Evolutionary conservation across 2,888 invertebrate species (phyloP).

Genomic region (Blastobasis adustella): DNA sequence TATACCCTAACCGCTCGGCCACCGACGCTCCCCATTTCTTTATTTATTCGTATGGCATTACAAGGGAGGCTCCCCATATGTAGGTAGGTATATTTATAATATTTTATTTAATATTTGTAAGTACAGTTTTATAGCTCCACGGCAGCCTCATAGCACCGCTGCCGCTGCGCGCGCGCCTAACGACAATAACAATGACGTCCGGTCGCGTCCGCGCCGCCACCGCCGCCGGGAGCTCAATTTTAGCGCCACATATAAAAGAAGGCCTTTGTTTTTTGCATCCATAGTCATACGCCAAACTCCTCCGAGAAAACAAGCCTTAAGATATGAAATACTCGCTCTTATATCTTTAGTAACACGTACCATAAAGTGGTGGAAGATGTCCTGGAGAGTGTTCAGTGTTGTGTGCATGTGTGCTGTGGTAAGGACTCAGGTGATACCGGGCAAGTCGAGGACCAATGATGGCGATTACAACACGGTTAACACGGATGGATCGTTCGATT

Average conservation of each 20-base stretch:
- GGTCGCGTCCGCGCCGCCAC: constrained; percentile 64
- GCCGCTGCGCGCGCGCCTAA: constrained; percentile 24
- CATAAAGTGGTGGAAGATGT: constrained; percentile 30
- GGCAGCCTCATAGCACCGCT: constrained; percentile 3
- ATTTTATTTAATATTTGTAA: no score
- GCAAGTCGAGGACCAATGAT: constrained; percentile 64
- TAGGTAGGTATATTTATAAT: no score
- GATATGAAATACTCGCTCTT: constrained; percentile 25
- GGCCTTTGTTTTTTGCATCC: constrained; percentile 56
- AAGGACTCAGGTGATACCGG: constrained; percentile 63
- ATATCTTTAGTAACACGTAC: constrained; percentile 1
- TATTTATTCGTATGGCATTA: no score
- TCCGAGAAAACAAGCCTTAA: constrained; percentile 23
- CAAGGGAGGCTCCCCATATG: no score
- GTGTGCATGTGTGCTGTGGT: constrained; percentile 54
- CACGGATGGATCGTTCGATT: constrained; percentile 83
- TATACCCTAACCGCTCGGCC: no score
- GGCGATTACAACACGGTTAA: constrained; percentile 79
- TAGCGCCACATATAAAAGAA: constrained; percentile 64
- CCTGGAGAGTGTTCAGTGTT: constrained; percentile 47
- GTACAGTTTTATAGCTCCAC: no score
- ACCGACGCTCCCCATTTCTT: no score
- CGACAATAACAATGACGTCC: constrained; percentile 70
- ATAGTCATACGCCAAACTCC: constrained; percentile 46
- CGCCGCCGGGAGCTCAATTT: constrained; percentile 55